Percentiles rank a stretch among this genome's conserved stretches.
Conservation (phyloP, 2,888 invertebrate genomes). For the Mythimna ferrago region DNA sequence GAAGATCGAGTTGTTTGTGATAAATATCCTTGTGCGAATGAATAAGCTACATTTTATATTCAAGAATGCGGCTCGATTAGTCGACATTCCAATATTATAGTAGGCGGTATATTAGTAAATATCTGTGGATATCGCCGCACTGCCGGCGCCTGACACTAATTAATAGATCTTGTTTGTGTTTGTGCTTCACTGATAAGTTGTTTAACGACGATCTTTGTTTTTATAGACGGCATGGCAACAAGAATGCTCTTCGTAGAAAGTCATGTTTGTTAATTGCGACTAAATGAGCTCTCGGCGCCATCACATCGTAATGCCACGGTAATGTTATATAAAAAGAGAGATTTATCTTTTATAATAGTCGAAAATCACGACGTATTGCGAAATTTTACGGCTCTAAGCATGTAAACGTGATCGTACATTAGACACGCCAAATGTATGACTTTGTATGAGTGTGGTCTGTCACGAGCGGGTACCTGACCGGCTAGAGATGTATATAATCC, state of each 20-base stretch:
- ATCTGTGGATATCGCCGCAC: constrained; percentile 76
- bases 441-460: constrained; percentile 21
- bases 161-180: constrained; percentile 72
- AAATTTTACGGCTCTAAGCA: constrained; percentile 37
- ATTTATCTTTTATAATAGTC: constrained; percentile 44
- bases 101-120: constrained; percentile 87
- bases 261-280: constrained; percentile 22
- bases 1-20: constrained; percentile 66
- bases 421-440: constrained; percentile 33
- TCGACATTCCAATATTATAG: constrained; percentile 83
- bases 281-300: constrained; percentile 34
- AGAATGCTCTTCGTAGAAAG: constrained; percentile 23
- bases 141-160: constrained; percentile 81
- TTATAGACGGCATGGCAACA: constrained; percentile 4
- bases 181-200: constrained; percentile 43
- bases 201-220: constrained; percentile 31
- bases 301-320: constrained; percentile 22
- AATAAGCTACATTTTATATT: constrained; percentile 82
- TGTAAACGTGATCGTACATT: constrained; percentile 34
- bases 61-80: constrained; percentile 87
- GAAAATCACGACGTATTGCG: constrained; percentile 51
- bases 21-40: constrained; percentile 82
- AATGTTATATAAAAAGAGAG: constrained; percentile 64
- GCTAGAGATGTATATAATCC: constrained; percentile 28
- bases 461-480: constrained; percentile 16